phyloP scores from a whole-genome alignment of 2,888 invertebrate species.

The Philonicus albiceps region DNA sequence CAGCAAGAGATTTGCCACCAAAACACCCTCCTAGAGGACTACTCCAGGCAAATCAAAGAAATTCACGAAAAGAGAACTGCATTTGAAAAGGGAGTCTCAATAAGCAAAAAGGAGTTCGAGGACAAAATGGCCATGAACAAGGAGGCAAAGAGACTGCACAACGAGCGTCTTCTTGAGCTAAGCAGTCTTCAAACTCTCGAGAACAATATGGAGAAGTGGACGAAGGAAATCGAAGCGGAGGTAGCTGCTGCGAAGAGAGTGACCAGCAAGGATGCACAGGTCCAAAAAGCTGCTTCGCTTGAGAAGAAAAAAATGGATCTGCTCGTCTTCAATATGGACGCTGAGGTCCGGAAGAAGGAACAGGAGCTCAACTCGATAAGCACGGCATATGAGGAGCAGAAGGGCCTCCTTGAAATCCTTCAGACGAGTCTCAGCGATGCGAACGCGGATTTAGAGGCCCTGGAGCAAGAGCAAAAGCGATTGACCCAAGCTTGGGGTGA shows the following conservation, averaged over 20 bases:
- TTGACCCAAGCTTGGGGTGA: conserved; percentile 78
- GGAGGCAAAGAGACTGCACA: conserved; percentile 55
- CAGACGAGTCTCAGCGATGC: conserved; percentile 71
- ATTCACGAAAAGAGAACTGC: conserved; percentile 58
- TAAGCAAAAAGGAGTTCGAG: conserved; percentile 59
- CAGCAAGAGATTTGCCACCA: conserved; percentile 65
- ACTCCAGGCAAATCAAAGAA: conserved; percentile 61
- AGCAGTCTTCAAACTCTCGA: conserved; percentile 57
- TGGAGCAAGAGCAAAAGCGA: conserved; percentile 74
- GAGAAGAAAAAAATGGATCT: conserved; percentile 67
- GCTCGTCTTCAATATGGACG: conserved; percentile 72
- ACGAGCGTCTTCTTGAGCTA: conserved; percentile 57
- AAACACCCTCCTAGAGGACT: conserved; percentile 64
- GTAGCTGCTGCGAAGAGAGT: conserved; percentile 60
- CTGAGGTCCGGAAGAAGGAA: conserved; percentile 76
- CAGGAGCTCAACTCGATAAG: conserved; percentile 70
- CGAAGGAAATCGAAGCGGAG: conserved; percentile 59
- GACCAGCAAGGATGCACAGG: conserved; percentile 58
- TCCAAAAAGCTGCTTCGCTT: conserved; percentile 61
- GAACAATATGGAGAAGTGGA: conserved; percentile 60
- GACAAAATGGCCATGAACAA: conserved; percentile 54
- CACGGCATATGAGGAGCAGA: conserved; percentile 73
- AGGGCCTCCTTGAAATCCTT: conserved; percentile 68
- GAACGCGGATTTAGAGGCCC: conserved; percentile 76
- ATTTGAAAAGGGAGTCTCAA: conserved; percentile 58